A percentile compares a stretch with the other conserved stretches of the same genome.
Conservation (phyloP, 37 sponge, comb jelly and placozoan genomes). For the Aplysina aerophoba region DNA sequence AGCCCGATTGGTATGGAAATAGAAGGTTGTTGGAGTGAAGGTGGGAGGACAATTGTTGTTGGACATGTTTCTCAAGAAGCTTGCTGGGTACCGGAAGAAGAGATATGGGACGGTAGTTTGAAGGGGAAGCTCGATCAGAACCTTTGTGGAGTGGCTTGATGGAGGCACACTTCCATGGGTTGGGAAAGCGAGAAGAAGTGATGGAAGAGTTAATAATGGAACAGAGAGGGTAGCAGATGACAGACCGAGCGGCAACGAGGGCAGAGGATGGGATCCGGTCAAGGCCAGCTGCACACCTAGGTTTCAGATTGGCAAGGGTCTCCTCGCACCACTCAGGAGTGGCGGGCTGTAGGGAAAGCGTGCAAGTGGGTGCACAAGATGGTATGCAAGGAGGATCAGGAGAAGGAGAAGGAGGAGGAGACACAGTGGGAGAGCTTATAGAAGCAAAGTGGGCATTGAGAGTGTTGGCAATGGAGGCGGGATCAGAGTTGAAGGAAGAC, state of each 20-base stretch:
- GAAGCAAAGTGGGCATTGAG: background rate
- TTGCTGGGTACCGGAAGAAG: background rate
- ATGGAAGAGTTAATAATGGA: background rate
- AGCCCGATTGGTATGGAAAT: background rate
- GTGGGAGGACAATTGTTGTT: background rate
- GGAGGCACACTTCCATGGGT: background rate
- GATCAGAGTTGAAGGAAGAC: slow-evolving; percentile 1
- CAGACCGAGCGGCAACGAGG: background rate
- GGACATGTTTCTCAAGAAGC: background rate
- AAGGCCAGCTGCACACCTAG: background rate
- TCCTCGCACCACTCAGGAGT: too few relatives aligned
- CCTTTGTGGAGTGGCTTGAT: background rate
- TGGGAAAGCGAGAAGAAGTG: background rate
- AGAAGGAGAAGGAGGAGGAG: background rate
- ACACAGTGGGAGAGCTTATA: background rate
- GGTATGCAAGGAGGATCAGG: background rate
- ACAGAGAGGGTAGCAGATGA: background rate
- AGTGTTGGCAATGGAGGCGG: background rate
- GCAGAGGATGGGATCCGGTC: background rate
- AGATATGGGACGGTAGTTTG: background rate
- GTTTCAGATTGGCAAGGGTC: background rate
- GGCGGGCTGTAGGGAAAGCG: too few relatives aligned
- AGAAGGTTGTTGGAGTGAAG: background rate
- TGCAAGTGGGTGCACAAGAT: background rate
- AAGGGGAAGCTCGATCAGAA: background rate